These are phyloP conservation scores for Gastracanthus pulcherrimus DNA, from an alignment of 2,888 invertebrate genomes.

Conservation along the genomic window DNA sequence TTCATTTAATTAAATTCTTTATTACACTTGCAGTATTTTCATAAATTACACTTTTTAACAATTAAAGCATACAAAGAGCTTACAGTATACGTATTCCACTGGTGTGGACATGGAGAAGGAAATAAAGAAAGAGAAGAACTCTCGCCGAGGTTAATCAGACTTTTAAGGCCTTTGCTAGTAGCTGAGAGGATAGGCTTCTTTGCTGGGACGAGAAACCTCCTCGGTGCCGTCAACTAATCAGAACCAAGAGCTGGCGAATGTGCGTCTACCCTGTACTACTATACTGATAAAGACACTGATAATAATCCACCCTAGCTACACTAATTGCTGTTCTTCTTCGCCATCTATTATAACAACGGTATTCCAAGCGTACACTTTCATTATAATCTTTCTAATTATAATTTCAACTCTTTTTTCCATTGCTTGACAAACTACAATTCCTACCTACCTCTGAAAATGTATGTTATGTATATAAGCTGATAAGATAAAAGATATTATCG, in stretches of 20 bases:
- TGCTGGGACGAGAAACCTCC: conserved; percentile 69
- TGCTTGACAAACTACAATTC: too few species aligned
- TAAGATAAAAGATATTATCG: too few species aligned
- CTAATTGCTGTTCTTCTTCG: conserved; percentile 5
- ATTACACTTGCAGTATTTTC: background rate
- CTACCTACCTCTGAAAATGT: too few species aligned
- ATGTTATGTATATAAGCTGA: too few species aligned
- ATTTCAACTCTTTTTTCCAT: too few species aligned
- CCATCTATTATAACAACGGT: too few species aligned
- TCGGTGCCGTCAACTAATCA: conserved; percentile 73
- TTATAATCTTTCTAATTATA: background rate
- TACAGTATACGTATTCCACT: background rate
- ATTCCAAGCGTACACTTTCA: background rate
- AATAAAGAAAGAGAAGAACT: conserved; percentile 51
- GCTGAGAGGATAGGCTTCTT: conserved; percentile 66
- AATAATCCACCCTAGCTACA: conserved; percentile 43
- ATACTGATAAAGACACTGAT: conserved; percentile 38
- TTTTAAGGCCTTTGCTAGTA: conserved; percentile 68
- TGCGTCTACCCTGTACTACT: conserved; percentile 25
- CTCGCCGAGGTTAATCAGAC: conserved; percentile 68
- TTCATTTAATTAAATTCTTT: conserved; percentile 53
- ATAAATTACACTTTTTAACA: background rate
- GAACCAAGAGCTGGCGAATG: conserved; percentile 66
- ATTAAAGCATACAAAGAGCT: background rate
- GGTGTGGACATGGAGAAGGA: background rate